Base-by-base conservation (phyloP, 2,113 vertebrate species). In the Vimba vimba region DNA sequence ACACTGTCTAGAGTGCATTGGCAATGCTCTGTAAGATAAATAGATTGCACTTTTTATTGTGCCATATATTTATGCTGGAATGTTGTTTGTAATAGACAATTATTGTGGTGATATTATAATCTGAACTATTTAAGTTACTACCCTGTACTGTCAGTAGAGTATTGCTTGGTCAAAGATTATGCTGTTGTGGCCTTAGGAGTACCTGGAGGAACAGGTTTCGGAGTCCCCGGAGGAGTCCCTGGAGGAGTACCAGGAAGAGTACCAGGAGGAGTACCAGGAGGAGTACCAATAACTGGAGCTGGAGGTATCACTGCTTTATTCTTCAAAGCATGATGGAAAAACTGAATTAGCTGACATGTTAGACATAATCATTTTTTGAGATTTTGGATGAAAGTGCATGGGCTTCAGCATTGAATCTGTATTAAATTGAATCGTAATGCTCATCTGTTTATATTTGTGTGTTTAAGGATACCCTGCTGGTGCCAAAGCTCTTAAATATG, bases 381-480 rank as follows among this genome's bases (percentile, higher is more conserved):
- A 39, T 74, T 25, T 50, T 27, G 11, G 30, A 68, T 68, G 30
- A 68, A 68, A 21, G 17, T 69, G 17, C 7, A 69, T 36, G 3
- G 33, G 9, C 66, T 4, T 36, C 30, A 50, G 39, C 8, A 39
- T 71, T 25, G 6, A 33, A 33, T 33, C 30, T 33, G 30, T 33
- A 33, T 33, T 33, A 33, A 33, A 39, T 71, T 25, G 6, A 17
- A 1, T 50, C 57, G 62, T 82, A 11, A 43, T 7, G 21, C 57
- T 43, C 57, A 66, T 23, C 60, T 55, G 27, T 68, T 66, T 12
- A 62, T 80, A 47, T 52, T 0, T 87, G 64, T 10, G 43, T 92
- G 9, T 10, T 76, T 92, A 89, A 0, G 93, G 93, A 79, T 89
- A 87, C 84, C 25, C 66, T 0, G 92, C 90, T 0, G 92, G 91